phyloP scores from a whole-genome alignment of 1,140 invertebrate species.

The Drosophila sechellia region DNA sequence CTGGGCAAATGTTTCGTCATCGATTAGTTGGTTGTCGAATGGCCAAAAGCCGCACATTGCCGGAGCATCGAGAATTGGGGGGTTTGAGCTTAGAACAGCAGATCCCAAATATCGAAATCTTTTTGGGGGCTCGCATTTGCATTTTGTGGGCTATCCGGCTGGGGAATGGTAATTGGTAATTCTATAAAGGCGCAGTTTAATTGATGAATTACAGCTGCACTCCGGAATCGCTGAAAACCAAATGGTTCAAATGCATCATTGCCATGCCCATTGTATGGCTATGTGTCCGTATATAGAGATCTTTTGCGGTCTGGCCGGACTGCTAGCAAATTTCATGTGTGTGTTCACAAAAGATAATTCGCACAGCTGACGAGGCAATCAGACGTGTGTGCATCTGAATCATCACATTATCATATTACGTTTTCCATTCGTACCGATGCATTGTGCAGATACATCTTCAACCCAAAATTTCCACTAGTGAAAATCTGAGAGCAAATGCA shows the following conservation, averaged over 20 bases:
- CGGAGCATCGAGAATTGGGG: constrained; percentile 13
- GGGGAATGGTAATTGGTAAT: constrained; percentile 58
- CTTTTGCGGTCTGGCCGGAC: constrained; percentile 51
- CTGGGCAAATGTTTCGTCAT: constrained; percentile 77
- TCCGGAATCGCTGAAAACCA: constrained; percentile 27
- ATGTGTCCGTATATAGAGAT: constrained; percentile 3
- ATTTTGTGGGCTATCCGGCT: constrained; percentile 39
- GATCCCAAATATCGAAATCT: constrained; percentile 24
- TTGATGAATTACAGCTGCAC: constrained; percentile 76
- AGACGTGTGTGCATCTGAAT: constrained; percentile 57
- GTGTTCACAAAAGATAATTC: constrained; percentile 42
- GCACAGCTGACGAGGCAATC: constrained; percentile 48
- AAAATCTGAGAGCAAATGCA: not conserved
- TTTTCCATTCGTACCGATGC: constrained; percentile 35
- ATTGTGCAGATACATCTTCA: constrained; percentile 44
- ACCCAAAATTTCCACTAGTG: constrained; percentile 2
- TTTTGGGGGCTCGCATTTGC: constrained; percentile 55
- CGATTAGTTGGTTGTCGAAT: constrained; percentile 76
- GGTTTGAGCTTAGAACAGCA: constrained; percentile 53
- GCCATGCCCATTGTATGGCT: constrained; percentile 13
- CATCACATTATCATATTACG: constrained; percentile 69
- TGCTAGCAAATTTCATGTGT: constrained; percentile 36
- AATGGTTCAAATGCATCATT: constrained; percentile 25
- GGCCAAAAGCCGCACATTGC: constrained; percentile 69
- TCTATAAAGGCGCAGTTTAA: constrained; percentile 66